Evolutionary conservation across 2,888 invertebrate species (phyloP).

Genomic region (Epinotia nisella): DNA sequence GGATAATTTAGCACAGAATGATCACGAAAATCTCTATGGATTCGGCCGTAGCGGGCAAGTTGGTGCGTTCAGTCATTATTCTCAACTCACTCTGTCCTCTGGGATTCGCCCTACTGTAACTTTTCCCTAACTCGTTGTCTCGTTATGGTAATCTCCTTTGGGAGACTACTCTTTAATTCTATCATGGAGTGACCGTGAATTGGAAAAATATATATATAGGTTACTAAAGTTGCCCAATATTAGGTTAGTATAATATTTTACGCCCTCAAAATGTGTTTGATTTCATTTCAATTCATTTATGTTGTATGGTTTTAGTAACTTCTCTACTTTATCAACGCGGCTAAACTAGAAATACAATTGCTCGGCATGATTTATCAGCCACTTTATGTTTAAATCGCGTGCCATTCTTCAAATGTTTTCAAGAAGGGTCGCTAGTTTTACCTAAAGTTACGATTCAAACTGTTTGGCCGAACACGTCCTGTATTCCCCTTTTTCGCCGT

Average conservation of each 20-base stretch:
- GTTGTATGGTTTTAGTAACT: neutral
- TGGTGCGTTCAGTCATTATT: conserved; percentile 65
- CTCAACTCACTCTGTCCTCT: conserved; percentile 55
- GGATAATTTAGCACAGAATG: conserved; percentile 34
- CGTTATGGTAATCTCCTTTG: conserved; percentile 66
- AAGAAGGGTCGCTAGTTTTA: conserved; percentile 16
- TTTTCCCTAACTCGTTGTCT: conserved; percentile 67
- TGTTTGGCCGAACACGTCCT: conserved; percentile 3
- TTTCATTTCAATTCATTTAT: neutral
- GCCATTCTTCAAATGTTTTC: conserved; percentile 23
- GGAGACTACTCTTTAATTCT: conserved; percentile 59
- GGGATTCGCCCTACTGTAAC: conserved; percentile 61
- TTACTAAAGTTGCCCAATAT: neutral
- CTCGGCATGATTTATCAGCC: conserved; percentile 24
- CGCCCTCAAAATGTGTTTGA: neutral
- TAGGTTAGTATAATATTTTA: neutral
- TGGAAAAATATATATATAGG: neutral
- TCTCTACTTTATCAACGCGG: no score
- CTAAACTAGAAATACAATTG: neutral
- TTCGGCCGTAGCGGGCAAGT: conserved; percentile 57
- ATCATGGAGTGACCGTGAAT: conserved; percentile 53
- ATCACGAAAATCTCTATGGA: conserved; percentile 44
- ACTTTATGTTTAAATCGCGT: conserved; percentile 34
- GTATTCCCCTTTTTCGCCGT: conserved; percentile 10
- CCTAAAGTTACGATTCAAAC: conserved; percentile 23